Conservation (phyloP, 2,113 vertebrate genomes). For the Vulpes vulpes region DNA sequence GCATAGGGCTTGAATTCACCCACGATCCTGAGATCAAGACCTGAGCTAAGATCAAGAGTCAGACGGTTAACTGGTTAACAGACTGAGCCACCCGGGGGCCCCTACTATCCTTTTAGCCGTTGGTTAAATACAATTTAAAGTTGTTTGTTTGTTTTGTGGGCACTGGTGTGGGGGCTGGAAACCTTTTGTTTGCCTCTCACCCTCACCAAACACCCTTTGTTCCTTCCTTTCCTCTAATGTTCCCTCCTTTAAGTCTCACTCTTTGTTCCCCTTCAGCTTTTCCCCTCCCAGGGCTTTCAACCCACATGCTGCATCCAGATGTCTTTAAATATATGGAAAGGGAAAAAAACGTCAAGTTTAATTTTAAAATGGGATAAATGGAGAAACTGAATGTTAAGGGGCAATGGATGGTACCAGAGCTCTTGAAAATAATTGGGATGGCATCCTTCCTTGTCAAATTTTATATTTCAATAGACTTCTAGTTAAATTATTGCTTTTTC, state of each 20-base stretch:
- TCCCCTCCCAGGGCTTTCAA: neutral
- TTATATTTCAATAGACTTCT: neutral
- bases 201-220: neutral
- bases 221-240: neutral
- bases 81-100: neutral
- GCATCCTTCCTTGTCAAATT: neutral
- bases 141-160: neutral
- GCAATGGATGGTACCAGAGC: neutral
- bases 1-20: neutral
- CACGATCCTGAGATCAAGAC: neutral
- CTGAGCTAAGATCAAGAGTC: neutral
- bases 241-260: neutral
- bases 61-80: neutral
- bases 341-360: neutral
- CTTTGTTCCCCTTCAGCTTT: neutral
- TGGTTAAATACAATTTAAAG: neutral
- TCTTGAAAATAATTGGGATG: neutral
- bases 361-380: neutral
- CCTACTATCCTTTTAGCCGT: neutral
- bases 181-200: neutral
- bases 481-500: neutral
- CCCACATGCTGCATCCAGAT: slow-evolving; percentile 56
- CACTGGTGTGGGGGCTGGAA: neutral
- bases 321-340: neutral
- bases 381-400: neutral